Evolutionary conservation across 2,888 invertebrate species (phyloP).

Genomic region (Limnephilus lunatus): DNA sequence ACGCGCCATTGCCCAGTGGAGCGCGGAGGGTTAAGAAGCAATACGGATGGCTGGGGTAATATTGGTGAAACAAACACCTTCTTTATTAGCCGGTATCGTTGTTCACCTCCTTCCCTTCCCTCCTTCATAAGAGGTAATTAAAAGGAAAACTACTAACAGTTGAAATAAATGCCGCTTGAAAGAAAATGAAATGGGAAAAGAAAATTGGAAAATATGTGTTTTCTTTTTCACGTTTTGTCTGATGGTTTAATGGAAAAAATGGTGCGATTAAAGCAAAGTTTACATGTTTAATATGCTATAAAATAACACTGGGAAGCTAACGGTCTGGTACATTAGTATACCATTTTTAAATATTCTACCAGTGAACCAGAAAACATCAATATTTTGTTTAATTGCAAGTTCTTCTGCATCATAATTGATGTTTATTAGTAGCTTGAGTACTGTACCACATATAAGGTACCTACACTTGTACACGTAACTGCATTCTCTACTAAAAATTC

Average conservation of each 20-base stretch:
- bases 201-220: background rate
- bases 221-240: background rate
- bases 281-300: no score
- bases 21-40: slow-evolving; percentile 35
- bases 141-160: background rate
- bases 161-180: background rate
- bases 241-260: background rate
- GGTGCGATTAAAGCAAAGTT: background rate
- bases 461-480: no score
- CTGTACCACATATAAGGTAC: no score
- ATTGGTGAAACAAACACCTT: background rate
- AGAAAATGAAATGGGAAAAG: background rate
- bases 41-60: slow-evolving; percentile 13
- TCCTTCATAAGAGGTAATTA: slow-evolving; percentile 28
- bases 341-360: no score
- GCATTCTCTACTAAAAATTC: no score
- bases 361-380: no score
- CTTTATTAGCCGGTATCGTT: slow-evolving; percentile 30
- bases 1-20: slow-evolving; percentile 38
- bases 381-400: no score
- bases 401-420: no score
- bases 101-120: background rate
- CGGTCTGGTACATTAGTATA: no score
- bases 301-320: no score
- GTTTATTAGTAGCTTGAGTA: no score